Evolutionary conservation across 2,113 vertebrate species (phyloP).

Genomic region (Craseonycteris thonglongyai): DNA sequence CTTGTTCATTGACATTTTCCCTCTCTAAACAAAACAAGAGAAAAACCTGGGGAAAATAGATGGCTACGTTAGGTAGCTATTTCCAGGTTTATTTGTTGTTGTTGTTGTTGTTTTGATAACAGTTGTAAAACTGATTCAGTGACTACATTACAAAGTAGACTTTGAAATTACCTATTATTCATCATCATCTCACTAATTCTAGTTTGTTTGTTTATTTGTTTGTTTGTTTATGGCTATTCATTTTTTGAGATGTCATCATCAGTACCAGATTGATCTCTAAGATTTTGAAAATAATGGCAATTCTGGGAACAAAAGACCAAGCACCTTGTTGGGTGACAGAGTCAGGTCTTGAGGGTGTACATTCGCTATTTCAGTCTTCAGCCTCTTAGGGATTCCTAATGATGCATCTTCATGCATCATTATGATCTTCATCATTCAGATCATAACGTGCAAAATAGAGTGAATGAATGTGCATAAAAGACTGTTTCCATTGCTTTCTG

Average conservation of each 20-base stretch:
- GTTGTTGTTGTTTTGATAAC: too few species aligned
- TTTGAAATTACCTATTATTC: constrained; percentile 12
- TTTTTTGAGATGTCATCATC: not conserved
- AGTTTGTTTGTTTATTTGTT: constrained; percentile 18
- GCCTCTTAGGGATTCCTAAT: not conserved
- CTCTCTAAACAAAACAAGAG: not conserved
- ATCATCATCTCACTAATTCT: constrained; percentile 46
- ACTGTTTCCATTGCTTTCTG: not conserved
- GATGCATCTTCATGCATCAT: not conserved
- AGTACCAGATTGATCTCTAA: not conserved
- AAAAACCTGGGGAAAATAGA: not conserved
- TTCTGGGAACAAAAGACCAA: not conserved
- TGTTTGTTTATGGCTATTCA: not conserved
- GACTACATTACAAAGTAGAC: not conserved
- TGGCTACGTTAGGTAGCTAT: not conserved
- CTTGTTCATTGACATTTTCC: not conserved
- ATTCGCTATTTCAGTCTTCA: not conserved
- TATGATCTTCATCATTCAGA: too few species aligned
- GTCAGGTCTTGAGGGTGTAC: not conserved
- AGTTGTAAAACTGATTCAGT: not conserved
- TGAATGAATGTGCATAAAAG: not conserved
- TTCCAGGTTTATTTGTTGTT: too few species aligned
- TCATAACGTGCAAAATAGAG: not conserved
- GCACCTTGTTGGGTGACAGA: not conserved
- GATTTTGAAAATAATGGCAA: not conserved